Conservation (phyloP, 1,140 invertebrate species). For the Cydia fagiglandana region DNA sequence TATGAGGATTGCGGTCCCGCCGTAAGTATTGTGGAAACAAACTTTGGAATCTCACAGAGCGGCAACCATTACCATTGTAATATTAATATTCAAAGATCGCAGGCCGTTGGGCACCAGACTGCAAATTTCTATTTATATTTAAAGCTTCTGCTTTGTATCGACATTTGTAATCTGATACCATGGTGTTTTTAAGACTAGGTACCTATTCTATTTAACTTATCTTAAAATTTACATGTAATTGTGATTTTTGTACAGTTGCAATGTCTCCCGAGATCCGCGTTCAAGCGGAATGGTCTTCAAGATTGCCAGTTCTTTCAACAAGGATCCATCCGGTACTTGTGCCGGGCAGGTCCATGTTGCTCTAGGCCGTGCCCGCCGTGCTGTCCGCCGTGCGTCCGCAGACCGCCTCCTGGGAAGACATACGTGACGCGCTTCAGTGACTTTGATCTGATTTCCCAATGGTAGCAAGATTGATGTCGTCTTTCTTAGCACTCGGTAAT, state of each 20-base stretch:
- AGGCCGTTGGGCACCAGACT: too few species aligned
- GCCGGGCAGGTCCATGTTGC: constrained; percentile 60
- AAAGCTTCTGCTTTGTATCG: too few species aligned
- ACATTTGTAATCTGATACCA: too few species aligned
- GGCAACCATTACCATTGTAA: neutral
- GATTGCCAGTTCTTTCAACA: constrained; percentile 75
- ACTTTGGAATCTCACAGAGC: neutral
- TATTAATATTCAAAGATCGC: neutral
- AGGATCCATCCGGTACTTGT: constrained; percentile 74
- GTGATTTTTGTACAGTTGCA: constrained; percentile 60
- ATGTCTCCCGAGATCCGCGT: constrained; percentile 74
- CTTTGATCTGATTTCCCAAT: constrained; percentile 70
- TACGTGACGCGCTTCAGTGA: constrained; percentile 74
- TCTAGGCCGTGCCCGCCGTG: constrained; percentile 61
- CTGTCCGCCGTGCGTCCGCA: constrained; percentile 69
- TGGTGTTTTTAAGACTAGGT: too few species aligned
- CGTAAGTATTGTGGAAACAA: constrained; percentile 49
- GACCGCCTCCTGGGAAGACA: constrained; percentile 71
- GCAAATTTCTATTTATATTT: too few species aligned
- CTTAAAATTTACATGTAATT: neutral
- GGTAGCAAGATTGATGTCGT: constrained; percentile 52
- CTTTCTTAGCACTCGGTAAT: constrained; percentile 55
- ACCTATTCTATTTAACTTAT: too few species aligned
- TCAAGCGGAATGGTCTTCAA: constrained; percentile 77
- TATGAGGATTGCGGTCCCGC: constrained; percentile 74